Evolutionary conservation across 1,140 invertebrate species (phyloP).

Genomic region (Procambarus virginalis): DNA sequence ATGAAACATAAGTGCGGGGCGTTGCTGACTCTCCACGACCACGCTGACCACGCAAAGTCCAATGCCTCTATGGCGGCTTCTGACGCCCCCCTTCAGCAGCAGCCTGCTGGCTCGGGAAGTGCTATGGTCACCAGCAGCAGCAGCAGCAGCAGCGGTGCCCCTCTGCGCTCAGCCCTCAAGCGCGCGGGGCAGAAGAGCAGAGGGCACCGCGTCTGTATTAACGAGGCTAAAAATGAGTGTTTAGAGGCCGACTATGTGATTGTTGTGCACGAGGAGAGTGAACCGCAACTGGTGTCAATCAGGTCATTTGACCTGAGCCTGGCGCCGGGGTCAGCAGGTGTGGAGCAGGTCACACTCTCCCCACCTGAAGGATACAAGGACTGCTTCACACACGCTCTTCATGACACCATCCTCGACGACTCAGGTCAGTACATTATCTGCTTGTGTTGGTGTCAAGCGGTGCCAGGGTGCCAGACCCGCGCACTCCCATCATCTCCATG

Average conservation of each 20-base stretch:
- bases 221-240: slow-evolving; percentile 69
- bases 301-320: slow-evolving; percentile 66
- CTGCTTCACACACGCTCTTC: slow-evolving; percentile 63
- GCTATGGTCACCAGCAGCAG: slow-evolving; percentile 23
- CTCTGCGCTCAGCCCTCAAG: slow-evolving; percentile 67
- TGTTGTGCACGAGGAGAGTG: slow-evolving; percentile 68
- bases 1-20: slow-evolving; percentile 62
- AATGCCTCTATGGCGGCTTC: slow-evolving; percentile 61
- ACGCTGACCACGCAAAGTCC: slow-evolving; percentile 24
- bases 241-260: slow-evolving; percentile 70
- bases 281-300: slow-evolving; percentile 70
- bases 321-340: slow-evolving; percentile 42
- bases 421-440: slow-evolving; percentile 46
- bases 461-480: no score
- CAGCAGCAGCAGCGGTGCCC: slow-evolving; percentile 46
- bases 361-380: slow-evolving; percentile 70
- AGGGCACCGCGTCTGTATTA: slow-evolving; percentile 67
- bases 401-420: slow-evolving; percentile 64
- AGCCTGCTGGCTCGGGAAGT: slow-evolving; percentile 36
- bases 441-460: no score
- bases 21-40: slow-evolving; percentile 29
- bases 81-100: slow-evolving; percentile 45
- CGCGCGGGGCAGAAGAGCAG: slow-evolving; percentile 60
- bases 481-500: no score
- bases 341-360: slow-evolving; percentile 63